Percentiles rank a stretch among this genome's conserved stretches.
phyloP scores from a whole-genome alignment of 1,140 invertebrate species.

The Potamilus streckersoni region DNA sequence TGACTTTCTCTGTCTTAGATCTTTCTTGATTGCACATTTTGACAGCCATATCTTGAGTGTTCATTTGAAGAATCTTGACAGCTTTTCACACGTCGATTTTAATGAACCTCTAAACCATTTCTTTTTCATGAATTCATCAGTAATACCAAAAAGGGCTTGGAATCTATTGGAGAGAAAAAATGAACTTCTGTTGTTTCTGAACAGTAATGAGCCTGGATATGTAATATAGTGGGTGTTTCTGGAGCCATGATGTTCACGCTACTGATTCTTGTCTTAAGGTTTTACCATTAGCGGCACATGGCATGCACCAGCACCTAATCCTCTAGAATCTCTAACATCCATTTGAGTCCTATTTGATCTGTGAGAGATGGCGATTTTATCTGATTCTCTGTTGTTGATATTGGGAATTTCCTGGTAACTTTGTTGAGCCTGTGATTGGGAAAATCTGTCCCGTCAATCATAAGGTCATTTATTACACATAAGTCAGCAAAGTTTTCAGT shows the following conservation, averaged over 20 bases:
- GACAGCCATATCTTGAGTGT: too few species aligned
- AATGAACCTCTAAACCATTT: too few species aligned
- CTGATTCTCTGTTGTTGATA: slow-evolving; percentile 14
- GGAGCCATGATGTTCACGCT: not conserved
- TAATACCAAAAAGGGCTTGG: too few species aligned
- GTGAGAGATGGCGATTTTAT: not conserved
- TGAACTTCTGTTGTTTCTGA: too few species aligned
- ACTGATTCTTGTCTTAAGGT: not conserved
- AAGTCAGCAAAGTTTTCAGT: slow-evolving; percentile 34
- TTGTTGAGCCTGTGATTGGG: slow-evolving; percentile 4
- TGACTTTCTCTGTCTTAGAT: too few species aligned
- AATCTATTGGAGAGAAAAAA: too few species aligned
- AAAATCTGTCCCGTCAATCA: slow-evolving; percentile 33
- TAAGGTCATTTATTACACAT: slow-evolving; percentile 35
- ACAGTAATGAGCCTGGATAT: not conserved
- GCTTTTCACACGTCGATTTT: too few species aligned
- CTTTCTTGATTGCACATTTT: too few species aligned
- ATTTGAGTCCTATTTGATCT: slow-evolving; percentile 1
- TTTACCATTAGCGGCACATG: slow-evolving; percentile 1
- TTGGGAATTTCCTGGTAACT: slow-evolving; percentile 10
- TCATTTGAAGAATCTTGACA: too few species aligned
- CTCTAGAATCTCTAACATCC: slow-evolving; percentile 8
- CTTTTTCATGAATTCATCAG: too few species aligned
- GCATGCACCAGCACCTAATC: not conserved
- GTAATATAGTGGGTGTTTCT: not conserved